Evolutionary conservation across 2,113 vertebrate genomes (phyloP).

Genomic region (Coturnix japonica): DNA sequence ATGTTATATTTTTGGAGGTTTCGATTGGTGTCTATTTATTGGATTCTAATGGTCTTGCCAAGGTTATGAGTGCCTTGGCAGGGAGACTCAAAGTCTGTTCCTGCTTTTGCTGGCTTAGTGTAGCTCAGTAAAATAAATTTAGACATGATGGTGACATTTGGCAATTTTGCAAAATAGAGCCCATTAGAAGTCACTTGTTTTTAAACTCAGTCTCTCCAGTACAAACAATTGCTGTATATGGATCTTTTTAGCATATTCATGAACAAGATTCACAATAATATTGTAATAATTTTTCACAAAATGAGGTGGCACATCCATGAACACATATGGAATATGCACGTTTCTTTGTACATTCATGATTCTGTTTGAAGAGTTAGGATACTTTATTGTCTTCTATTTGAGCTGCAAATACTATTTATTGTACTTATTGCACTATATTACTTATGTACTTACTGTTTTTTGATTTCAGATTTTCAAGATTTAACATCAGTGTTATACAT

Average conservation of each 20-base stretch:
- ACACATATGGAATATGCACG: neutral
- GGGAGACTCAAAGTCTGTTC: neutral
- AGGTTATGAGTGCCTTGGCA: neutral
- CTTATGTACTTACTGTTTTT: neutral
- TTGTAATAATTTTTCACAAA: slow-evolving; percentile 53
- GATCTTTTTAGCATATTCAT: slow-evolving; percentile 37
- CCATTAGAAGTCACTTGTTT: slow-evolving; percentile 20
- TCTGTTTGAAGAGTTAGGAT: slow-evolving; percentile 49
- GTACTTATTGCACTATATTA: neutral
- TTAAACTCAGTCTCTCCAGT: slow-evolving; percentile 24
- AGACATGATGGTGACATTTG: slow-evolving; percentile 25
- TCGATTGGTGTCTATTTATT: neutral
- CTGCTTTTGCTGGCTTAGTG: neutral
- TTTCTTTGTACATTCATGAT: neutral
- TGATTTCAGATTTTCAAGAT: slow-evolving; percentile 34
- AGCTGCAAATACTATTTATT: slow-evolving; percentile 44
- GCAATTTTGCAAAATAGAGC: slow-evolving; percentile 16
- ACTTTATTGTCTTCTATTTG: slow-evolving; percentile 32
- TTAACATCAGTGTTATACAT: slow-evolving; percentile 16
- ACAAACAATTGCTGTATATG: slow-evolving; percentile 8
- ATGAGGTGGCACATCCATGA: neutral
- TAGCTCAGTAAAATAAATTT: neutral
- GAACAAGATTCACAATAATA: slow-evolving; percentile 22
- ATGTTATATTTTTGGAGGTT: neutral
- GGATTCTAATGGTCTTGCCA: slow-evolving; percentile 1